Evolutionary conservation across 2,888 invertebrate genomes (phyloP).

Genomic region (Pollenia griseotomentosa): DNA sequence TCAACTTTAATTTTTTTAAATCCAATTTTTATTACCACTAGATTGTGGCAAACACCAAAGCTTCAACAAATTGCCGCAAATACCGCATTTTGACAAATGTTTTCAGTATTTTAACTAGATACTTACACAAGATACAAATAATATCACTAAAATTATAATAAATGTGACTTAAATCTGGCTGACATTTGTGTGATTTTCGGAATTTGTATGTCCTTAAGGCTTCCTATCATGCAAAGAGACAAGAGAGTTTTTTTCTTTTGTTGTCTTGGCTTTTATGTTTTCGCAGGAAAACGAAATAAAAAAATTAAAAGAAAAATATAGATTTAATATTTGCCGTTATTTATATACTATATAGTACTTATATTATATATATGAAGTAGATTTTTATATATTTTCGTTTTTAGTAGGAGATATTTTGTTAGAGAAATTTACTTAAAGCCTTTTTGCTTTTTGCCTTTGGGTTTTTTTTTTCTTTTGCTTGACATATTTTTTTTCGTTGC

Average conservation of each 20-base stretch:
- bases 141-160: constrained; percentile 62
- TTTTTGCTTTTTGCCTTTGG: constrained; percentile 29
- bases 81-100: constrained; percentile 25
- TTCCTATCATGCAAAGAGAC: constrained; percentile 29
- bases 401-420: not conserved
- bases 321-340: constrained; percentile 42
- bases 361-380: constrained; percentile 14
- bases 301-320: not conserved
- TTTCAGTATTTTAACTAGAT: not conserved
- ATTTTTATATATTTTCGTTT: constrained; percentile 28
- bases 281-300: not conserved
- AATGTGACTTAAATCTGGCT: constrained; percentile 71
- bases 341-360: not conserved
- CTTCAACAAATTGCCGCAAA: constrained; percentile 17
- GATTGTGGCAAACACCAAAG: constrained; percentile 7
- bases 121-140: constrained; percentile 17
- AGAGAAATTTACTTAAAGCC: constrained; percentile 41
- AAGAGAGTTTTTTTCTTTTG: constrained; percentile 38
- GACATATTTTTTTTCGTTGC: constrained; percentile 28
- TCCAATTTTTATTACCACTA: not conserved
- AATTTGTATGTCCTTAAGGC: constrained; percentile 62
- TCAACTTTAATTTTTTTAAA: not conserved
- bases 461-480: constrained; percentile 14
- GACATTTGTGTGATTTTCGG: constrained; percentile 69
- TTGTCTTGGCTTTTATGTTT: not conserved